Evolutionary conservation across 1,140 invertebrate species (phyloP).

Genomic region (Pollicipes pollicipes): DNA sequence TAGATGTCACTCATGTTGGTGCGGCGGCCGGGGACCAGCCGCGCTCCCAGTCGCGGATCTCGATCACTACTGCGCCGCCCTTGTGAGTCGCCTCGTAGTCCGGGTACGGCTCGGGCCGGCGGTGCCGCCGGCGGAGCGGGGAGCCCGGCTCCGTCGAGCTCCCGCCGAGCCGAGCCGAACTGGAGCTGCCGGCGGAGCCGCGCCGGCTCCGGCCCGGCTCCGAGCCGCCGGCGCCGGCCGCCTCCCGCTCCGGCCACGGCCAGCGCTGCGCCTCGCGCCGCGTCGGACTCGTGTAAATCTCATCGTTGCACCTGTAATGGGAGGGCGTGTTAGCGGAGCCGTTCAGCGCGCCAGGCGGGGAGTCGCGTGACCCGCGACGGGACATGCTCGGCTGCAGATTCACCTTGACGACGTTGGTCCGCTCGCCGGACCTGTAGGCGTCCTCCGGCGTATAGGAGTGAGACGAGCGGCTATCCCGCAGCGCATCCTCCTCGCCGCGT

Average conservation of each 20-base stretch:
- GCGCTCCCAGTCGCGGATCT: not conserved
- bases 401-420: not conserved
- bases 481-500: not conserved
- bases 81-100: too few species aligned
- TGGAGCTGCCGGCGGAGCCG: not conserved
- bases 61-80: not conserved
- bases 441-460: too few species aligned
- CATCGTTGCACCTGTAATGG: not conserved
- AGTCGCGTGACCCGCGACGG: too few species aligned
- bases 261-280: not conserved
- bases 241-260: not conserved
- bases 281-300: not conserved
- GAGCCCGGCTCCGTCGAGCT: too few species aligned
- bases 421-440: not conserved
- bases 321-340: not conserved
- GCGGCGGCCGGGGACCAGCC: too few species aligned
- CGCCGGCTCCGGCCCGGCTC: not conserved
- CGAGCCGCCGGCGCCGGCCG: too few species aligned
- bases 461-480: too few species aligned
- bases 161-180: not conserved
- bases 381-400: not conserved
- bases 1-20: not conserved
- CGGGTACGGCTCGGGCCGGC: too few species aligned
- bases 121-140: too few species aligned
- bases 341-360: not conserved